Evolutionary conservation across 2,797 vertebrate species (phyloP).

Genomic region (Pseudochirops corinnae): DNA sequence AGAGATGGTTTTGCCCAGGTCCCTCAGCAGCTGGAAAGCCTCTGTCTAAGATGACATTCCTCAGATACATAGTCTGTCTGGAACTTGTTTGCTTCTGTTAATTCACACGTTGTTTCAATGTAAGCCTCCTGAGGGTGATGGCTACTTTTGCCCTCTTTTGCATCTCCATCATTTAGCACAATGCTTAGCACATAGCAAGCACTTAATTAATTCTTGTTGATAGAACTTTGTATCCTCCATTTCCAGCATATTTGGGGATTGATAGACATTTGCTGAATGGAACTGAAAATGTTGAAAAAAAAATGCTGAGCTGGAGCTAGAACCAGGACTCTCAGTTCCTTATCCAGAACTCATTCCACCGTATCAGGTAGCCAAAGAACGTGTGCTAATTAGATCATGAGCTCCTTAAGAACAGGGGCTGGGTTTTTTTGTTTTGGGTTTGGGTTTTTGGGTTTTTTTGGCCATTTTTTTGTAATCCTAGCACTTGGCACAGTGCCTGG

Average conservation of each 20-base stretch:
- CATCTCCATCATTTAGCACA: not conserved
- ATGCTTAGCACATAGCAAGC: not conserved
- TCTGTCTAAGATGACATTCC: not conserved
- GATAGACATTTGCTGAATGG: not conserved
- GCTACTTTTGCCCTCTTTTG: not conserved
- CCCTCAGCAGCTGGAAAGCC: not conserved
- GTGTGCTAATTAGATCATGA: not conserved
- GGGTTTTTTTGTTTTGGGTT: too few species aligned
- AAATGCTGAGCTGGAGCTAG: not conserved
- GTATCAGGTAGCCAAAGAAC: too few species aligned
- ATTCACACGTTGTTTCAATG: not conserved
- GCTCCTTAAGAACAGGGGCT: not conserved
- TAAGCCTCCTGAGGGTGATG: not conserved
- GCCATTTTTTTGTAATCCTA: not conserved
- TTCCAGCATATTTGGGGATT: not conserved
- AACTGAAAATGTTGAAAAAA: not conserved
- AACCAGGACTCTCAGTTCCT: not conserved
- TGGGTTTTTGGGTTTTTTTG: too few species aligned
- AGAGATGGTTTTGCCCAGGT: not conserved
- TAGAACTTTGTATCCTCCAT: not conserved
- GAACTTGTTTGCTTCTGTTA: not conserved
- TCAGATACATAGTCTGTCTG: not conserved
- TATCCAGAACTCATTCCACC: not conserved
- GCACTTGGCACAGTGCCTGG: not conserved
- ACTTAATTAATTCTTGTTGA: not conserved